phyloP scores from a whole-genome alignment of 2,888 invertebrate species.

The Nephrotoma appendiculata region DNA sequence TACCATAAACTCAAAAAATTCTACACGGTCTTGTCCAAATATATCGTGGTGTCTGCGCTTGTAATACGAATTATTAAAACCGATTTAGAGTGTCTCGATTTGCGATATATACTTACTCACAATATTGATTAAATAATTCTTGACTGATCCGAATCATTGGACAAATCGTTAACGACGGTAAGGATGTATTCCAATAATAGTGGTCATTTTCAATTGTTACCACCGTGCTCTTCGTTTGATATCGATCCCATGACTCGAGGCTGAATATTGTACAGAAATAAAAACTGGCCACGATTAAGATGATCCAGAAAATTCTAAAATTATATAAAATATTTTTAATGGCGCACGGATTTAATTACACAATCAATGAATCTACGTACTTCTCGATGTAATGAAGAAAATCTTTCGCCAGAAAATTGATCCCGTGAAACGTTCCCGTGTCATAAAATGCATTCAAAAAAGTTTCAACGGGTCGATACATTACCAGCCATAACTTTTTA shows the following conservation, averaged over 20 bases:
- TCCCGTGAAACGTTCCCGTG: not conserved
- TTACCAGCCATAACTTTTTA: not conserved
- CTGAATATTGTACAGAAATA: conserved; percentile 22
- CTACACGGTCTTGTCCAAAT: conserved; percentile 6
- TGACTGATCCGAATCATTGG: conserved; percentile 24
- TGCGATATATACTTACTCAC: conserved; percentile 17
- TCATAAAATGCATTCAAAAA: not conserved
- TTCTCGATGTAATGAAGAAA: not conserved
- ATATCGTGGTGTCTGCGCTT: conserved; percentile 9
- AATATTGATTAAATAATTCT: conserved; percentile 19
- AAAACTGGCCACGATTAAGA: conserved; percentile 20
- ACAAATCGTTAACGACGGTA: conserved; percentile 27
- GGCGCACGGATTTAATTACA: not conserved
- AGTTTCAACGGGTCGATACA: not conserved
- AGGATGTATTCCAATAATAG: conserved; percentile 27
- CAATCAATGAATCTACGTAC: not conserved
- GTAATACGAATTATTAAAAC: not conserved
- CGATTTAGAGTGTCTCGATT: not conserved
- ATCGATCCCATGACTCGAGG: conserved; percentile 25
- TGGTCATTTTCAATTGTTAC: conserved; percentile 27
- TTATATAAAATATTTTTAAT: not conserved
- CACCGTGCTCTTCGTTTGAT: conserved; percentile 25
- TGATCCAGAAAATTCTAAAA: conserved; percentile 20
- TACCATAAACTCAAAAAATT: conserved; percentile 23
- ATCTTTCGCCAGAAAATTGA: not conserved